These are phyloP conservation scores for Belonocnema kinseyi DNA, from an alignment of 1,140 invertebrate genomes.

Conservation along the genomic window DNA sequence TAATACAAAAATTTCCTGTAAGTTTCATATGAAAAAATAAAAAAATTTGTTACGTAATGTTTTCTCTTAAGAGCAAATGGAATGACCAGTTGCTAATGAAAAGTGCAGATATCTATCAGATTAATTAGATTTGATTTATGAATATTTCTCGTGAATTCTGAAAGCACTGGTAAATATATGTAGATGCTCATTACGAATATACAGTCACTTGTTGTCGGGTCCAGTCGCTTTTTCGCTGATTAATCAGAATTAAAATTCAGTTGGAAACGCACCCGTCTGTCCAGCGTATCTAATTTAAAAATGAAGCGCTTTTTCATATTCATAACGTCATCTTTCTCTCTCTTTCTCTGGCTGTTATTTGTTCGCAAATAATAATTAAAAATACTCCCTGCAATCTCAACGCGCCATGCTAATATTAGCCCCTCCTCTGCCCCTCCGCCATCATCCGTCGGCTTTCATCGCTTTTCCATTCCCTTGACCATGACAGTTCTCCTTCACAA, in stretches of 20 bases:
- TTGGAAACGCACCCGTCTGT: slow-evolving; percentile 42
- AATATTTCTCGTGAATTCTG: slow-evolving; percentile 50
- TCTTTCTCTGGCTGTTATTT: slow-evolving; percentile 46
- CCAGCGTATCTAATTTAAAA: slow-evolving; percentile 55
- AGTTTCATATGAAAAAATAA: no score
- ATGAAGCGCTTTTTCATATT: slow-evolving; percentile 61
- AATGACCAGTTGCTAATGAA: slow-evolving; percentile 3
- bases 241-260: slow-evolving; percentile 60
- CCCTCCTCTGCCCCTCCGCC: slow-evolving; percentile 4
- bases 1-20: no score
- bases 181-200: slow-evolving; percentile 55
- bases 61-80: background rate
- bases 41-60: background rate
- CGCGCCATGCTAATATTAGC: slow-evolving; percentile 48
- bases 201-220: slow-evolving; percentile 49
- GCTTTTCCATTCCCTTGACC: slow-evolving; percentile 37
- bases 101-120: slow-evolving; percentile 45
- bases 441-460: slow-evolving; percentile 39
- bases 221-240: slow-evolving; percentile 51
- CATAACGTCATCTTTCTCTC: slow-evolving; percentile 45
- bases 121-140: slow-evolving; percentile 56
- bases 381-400: slow-evolving; percentile 52
- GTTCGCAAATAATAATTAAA: slow-evolving; percentile 59
- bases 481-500: slow-evolving; percentile 44
- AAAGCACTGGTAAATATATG: slow-evolving; percentile 54